These are phyloP conservation scores for Tapirus terrestris DNA, from an alignment of 2,113 vertebrate genomes.

Conservation along the genomic window DNA sequence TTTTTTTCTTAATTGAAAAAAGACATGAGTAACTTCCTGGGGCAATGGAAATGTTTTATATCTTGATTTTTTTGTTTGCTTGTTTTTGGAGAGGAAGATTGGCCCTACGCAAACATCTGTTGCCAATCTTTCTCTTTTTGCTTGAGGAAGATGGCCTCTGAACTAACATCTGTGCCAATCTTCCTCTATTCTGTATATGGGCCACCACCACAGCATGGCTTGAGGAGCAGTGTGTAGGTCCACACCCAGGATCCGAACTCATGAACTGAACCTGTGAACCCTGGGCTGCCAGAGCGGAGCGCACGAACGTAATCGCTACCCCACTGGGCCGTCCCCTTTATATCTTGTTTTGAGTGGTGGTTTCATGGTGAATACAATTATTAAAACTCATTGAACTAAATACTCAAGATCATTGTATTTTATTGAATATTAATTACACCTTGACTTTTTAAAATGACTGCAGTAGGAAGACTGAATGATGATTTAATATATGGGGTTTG, in stretches of 20 bases:
- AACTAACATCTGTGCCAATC: too few relatives aligned
- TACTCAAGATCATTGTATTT: neutral
- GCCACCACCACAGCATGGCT: too few relatives aligned
- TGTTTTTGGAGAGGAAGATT: too few relatives aligned
- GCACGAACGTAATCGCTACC: too few relatives aligned
- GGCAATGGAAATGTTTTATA: neutral
- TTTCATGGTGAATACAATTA: neutral
- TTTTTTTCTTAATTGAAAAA: constrained; percentile 5
- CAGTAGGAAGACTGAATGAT: neutral
- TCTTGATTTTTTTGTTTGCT: neutral
- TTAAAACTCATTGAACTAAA: neutral
- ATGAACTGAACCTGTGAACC: too few relatives aligned
- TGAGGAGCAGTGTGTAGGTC: too few relatives aligned
- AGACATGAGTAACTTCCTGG: neutral
- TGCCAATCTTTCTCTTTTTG: too few relatives aligned
- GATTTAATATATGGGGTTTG: neutral
- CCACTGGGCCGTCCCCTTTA: neutral
- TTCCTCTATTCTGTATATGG: too few relatives aligned
- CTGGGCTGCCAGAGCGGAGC: too few relatives aligned
- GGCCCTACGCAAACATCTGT: too few relatives aligned
- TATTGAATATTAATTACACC: neutral
- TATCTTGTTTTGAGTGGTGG: neutral
- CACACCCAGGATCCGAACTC: too few relatives aligned
- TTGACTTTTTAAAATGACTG: neutral
- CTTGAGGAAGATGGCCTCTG: too few relatives aligned